Base-by-base conservation (phyloP, 2,888 invertebrate species). In the Spilosoma lubricipeda region DNA sequence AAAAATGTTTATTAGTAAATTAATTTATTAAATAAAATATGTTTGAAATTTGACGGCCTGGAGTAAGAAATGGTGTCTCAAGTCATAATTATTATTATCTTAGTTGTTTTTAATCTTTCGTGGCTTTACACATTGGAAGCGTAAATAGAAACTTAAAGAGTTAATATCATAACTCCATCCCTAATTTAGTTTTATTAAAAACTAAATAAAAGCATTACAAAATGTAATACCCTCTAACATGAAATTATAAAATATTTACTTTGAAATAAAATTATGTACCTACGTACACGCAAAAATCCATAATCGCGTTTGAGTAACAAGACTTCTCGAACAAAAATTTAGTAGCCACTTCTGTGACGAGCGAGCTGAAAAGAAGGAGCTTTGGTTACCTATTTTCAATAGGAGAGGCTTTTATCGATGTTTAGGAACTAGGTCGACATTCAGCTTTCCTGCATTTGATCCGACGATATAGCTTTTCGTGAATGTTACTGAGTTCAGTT, bases 371-470 rank as follows among this genome's bases (percentile, higher is more conserved):
- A 81, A 83, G 64, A n/a, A 75, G 52, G 11, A 33, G n/a, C 33
- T 77, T 84, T 82, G 84, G 86, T 87, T 89, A 88, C 87, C 87
- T 89, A 89, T 91, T 90, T 90, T 89, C 88, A 89, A 90, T 89
- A 85, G 85, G 84, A 86, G 86, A 85, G 87, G 86, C 89, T 92
- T 91, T 90, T 90, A 91, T 91, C 89, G 91, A 91, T 91, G 86
- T 88, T 85, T 87, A 80, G 81, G 80, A 92, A 90, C 87, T 92
- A 80, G 92, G 92, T 91, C 91, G 87, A 85, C 88, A 88, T 89
- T 89, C 86, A 86, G 82, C 87, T 82, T 85, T 85, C 84, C 80
- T 85, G 85, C 83, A 86, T 86, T 83, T 81, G 87, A 88, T 42
- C 8, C 66, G 81, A 82, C 77, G 36, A 18, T 67, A 27, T 52